phyloP scores from a whole-genome alignment of 1,140 invertebrate genomes.

The Conopomorpha cramerella region DNA sequence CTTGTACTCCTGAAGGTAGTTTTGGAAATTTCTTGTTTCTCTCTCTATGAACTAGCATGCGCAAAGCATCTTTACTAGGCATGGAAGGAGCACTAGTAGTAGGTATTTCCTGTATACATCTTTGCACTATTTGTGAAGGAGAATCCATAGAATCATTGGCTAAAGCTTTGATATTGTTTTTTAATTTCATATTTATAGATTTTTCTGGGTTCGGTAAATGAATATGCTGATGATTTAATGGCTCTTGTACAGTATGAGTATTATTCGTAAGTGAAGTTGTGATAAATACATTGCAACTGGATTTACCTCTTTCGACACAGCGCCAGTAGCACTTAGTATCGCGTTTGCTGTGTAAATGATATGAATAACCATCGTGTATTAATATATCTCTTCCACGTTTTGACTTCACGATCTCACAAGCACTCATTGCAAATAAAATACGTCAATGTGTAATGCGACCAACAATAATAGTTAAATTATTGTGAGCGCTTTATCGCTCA shows the following conservation, averaged over 20 bases:
- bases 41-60: background rate
- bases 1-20: background rate
- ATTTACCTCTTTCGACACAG: background rate
- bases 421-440: no score
- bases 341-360: background rate
- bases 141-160: background rate
- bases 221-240: no score
- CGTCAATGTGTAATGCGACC: no score
- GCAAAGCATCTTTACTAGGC: background rate
- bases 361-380: background rate
- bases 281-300: background rate
- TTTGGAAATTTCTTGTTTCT: slow-evolving; percentile 1
- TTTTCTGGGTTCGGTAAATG: slow-evolving; percentile 1
- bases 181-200: background rate
- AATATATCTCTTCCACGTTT: background rate
- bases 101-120: slow-evolving; percentile 1
- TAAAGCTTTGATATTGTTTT: background rate
- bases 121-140: slow-evolving; percentile 1
- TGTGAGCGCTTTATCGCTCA: no score
- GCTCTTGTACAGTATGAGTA: no score
- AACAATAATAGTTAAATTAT: no score
- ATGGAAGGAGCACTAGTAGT: slow-evolving; percentile 1
- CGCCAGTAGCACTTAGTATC: background rate
- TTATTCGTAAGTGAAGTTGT: background rate
- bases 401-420: no score